A percentile compares a stretch with the other conserved stretches of the same genome.
These are phyloP conservation scores for Mellilla xanthometata DNA, from an alignment of 2,888 invertebrate genomes.

Conservation along the genomic window DNA sequence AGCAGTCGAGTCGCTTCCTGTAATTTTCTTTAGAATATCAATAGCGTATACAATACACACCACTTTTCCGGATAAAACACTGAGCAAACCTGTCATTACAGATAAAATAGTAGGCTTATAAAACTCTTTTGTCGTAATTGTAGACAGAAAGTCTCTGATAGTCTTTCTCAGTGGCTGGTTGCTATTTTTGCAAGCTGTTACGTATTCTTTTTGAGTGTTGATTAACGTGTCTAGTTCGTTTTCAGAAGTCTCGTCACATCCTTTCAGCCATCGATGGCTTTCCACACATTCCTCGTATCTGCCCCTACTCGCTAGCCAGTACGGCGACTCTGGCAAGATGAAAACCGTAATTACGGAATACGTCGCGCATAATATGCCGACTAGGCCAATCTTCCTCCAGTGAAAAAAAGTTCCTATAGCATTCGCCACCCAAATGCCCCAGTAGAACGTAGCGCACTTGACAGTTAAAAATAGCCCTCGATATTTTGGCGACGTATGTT, in stretches of 20 bases:
- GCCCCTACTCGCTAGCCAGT: conserved; percentile 49
- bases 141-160: conserved; percentile 15
- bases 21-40: conserved; percentile 50
- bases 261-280: conserved; percentile 46
- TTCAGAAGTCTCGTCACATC: conserved; percentile 37
- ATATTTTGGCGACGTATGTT: conserved; percentile 42
- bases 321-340: conserved; percentile 44
- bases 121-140: conserved; percentile 33
- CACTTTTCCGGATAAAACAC: conserved; percentile 43
- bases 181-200: conserved; percentile 7
- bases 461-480: conserved; percentile 41
- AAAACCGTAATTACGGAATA: conserved; percentile 27
- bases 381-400: conserved; percentile 37
- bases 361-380: conserved; percentile 27
- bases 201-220: conserved; percentile 34
- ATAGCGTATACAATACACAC: conserved; percentile 45
- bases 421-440: conserved; percentile 43
- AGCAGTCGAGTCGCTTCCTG: conserved; percentile 38
- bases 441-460: conserved; percentile 38
- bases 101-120: conserved; percentile 43
- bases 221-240: conserved; percentile 42
- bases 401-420: conserved; percentile 40
- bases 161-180: conserved; percentile 5
- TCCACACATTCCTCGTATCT: conserved; percentile 41
- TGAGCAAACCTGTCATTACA: conserved; percentile 26